Conservation (phyloP, 2,113 vertebrate species). For the Gavia stellata region DNA sequence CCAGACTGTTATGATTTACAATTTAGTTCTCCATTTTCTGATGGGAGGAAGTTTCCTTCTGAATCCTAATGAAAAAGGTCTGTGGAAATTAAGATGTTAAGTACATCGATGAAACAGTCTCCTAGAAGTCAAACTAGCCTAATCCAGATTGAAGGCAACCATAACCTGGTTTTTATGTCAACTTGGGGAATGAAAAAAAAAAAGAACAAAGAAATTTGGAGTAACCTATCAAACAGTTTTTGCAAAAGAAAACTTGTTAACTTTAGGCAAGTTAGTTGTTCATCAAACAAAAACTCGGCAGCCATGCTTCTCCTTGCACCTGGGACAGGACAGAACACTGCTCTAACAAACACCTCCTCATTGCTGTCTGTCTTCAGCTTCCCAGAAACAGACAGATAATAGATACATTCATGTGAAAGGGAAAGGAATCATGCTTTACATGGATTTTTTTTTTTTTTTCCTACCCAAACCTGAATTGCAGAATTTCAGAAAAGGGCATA, state of each 20-base stretch:
- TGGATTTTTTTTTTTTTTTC: neutral
- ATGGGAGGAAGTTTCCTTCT: neutral
- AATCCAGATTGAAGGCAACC: neutral
- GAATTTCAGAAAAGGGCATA: neutral
- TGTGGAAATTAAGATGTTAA: neutral
- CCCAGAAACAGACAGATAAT: neutral
- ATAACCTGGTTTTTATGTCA: neutral
- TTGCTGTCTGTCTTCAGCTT: neutral
- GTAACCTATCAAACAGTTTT: neutral
- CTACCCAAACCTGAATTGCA: neutral
- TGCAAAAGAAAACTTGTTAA: neutral
- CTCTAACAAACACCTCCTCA: neutral
- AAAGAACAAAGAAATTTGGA: neutral
- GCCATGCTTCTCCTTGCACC: neutral
- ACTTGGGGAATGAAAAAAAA: neutral
- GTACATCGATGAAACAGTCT: neutral
- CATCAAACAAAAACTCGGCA: neutral
- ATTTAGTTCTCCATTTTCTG: neutral
- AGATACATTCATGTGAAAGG: neutral
- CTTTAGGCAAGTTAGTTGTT: neutral
- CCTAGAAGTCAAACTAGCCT: neutral
- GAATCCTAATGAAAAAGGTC: neutral
- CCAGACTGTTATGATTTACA: neutral
- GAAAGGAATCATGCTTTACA: neutral
- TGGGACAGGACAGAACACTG: neutral